phyloP scores from a whole-genome alignment of 2,797 vertebrate genomes.

The Channallabes apus region DNA sequence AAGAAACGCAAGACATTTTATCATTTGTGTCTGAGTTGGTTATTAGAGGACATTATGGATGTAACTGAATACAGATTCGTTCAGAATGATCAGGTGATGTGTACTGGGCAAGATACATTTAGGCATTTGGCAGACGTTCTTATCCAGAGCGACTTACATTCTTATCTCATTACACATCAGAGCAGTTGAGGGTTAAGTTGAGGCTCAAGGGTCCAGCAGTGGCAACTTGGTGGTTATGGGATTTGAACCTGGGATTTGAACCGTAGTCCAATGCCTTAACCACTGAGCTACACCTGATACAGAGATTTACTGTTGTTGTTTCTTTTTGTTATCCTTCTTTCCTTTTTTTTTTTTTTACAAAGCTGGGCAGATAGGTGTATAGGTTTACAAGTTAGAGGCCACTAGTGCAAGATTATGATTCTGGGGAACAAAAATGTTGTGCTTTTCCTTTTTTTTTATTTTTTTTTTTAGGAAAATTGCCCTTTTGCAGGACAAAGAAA shows the following conservation, averaged over 20 bases:
- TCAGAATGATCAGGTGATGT: not conserved
- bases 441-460: not conserved
- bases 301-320: not conserved
- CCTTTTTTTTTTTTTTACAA: not conserved
- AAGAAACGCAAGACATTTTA: not conserved
- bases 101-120: not conserved
- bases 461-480: not conserved
- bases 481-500: not conserved
- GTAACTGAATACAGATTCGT: not conserved
- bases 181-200: too few relatives aligned
- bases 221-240: too few relatives aligned
- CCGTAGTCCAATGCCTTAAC: too few relatives aligned
- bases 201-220: too few relatives aligned
- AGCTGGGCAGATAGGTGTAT: not conserved
- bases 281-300: too few relatives aligned
- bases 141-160: too few relatives aligned
- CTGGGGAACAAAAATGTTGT: not conserved
- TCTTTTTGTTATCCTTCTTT: not conserved
- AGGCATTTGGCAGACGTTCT: too few relatives aligned
- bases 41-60: conserved; percentile 25
- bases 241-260: too few relatives aligned
- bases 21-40: not conserved
- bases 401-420: not conserved
- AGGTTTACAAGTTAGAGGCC: not conserved
- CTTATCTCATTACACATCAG: too few relatives aligned